Evolutionary conservation across 2,797 vertebrate species (phyloP), one percentile per base, ranked within the genome.

Genomic region (Oryzias sinensis): DNA sequence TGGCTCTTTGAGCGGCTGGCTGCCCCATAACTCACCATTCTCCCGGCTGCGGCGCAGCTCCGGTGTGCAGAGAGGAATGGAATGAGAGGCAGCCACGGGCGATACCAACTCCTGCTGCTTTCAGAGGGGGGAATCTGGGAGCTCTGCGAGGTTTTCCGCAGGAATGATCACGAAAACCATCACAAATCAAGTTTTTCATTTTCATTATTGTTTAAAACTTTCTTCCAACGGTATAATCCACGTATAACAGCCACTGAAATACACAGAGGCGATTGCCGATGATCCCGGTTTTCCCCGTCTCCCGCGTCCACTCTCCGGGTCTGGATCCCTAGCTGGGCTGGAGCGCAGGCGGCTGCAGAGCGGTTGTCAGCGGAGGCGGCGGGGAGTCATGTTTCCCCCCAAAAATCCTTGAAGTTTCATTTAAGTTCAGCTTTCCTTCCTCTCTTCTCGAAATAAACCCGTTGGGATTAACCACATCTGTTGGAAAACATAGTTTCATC

Each of bases 1-100:
- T 50, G 33, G 62, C 70, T 62, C 45, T 53, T 22, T 20, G 56
- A 77, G 74, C 43, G 68, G 73, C 59, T 69, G 59, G 5, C 20
- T 29, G 17, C 15, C 53, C 63, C 69, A 75, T 74, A 68, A 65
- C 64, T 61, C 57, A 60, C n/a, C 7, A 40, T 37, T 59, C 49
- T 53, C n/a, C 75, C 69, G 62, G 71, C 64, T 77, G 79, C 85
- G 48, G 72, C 77, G 51, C 51, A 65, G 70, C 53, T 72, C 49
- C 70, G 54, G 65, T n/a, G 65, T 57, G 55, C 70, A 16, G n/a
- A 77, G 59, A 83, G 74, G 86, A 83, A 83, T 77, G 88, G 90
- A 88, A 92, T 88, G 88, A 87, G 72, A 78, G 82, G 82, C 87
- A 85, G 84, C 74, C 87, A 84, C 89, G 89, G 91, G 77, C 74